These are phyloP conservation scores for Calephelis nemesis DNA, from an alignment of 1,140 invertebrate genomes.

Conservation along the genomic window DNA sequence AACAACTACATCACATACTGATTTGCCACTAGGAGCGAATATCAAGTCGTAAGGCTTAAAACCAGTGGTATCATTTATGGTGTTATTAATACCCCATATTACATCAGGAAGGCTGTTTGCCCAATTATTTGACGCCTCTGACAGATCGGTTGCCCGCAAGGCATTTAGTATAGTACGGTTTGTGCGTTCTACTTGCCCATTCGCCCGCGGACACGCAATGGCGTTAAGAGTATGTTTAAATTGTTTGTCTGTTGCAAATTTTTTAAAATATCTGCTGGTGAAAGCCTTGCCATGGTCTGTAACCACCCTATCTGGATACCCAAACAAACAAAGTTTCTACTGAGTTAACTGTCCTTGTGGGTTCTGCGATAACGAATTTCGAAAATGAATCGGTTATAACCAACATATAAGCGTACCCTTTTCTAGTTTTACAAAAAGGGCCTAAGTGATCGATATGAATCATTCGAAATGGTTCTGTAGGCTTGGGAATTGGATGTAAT, in stretches of 20 bases:
- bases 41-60: too few species aligned
- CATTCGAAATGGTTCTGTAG: too few species aligned
- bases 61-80: too few species aligned
- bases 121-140: neutral
- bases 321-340: conserved; percentile 31
- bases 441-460: conserved; percentile 35
- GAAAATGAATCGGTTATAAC: too few species aligned
- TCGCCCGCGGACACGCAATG: conserved; percentile 44
- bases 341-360: too few species aligned
- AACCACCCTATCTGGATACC: conserved; percentile 39
- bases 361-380: too few species aligned
- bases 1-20: conserved; percentile 18
- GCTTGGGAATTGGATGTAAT: too few species aligned
- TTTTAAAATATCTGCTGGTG: conserved; percentile 43
- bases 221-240: conserved; percentile 42
- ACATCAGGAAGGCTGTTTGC: conserved; percentile 1
- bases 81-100: too few species aligned
- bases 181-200: conserved; percentile 31
- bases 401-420: neutral
- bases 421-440: conserved; percentile 33
- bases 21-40: too few species aligned
- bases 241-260: conserved; percentile 35
- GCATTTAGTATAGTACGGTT: conserved; percentile 2
- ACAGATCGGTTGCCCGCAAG: neutral
- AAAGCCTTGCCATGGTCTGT: conserved; percentile 45